Percentiles rank a stretch among this genome's conserved stretches.
Conservation (phyloP, 1,140 invertebrate genomes). For the Saccostrea cuccullata region DNA sequence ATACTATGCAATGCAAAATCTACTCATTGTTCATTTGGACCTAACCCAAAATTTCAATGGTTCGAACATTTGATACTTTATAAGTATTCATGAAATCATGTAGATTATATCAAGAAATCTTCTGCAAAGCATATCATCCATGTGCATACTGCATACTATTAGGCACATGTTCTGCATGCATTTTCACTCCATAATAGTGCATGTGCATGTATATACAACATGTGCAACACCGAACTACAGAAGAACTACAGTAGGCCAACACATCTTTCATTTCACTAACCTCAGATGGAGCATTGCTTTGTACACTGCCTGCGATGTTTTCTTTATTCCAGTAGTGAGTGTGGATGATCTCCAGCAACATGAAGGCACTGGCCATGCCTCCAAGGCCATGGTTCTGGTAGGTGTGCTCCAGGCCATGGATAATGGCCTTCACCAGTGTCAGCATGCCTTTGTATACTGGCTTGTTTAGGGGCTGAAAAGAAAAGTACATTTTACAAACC, state of each 20-base stretch:
- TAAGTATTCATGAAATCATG: no score
- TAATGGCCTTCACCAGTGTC: constrained; percentile 92
- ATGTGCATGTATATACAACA: no score
- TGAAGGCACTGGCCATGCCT: constrained; percentile 98
- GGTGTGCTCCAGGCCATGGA: constrained; percentile 93
- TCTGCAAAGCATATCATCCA: no score
- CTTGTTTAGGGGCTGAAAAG: constrained; percentile 71
- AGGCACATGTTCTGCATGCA: no score
- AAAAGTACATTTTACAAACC: not conserved
- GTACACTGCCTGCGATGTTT: constrained; percentile 81
- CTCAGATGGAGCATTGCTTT: constrained; percentile 73
- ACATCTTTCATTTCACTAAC: constrained; percentile 49
- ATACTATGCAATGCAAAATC: not conserved
- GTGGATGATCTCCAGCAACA: constrained; percentile 97
- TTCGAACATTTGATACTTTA: no score
- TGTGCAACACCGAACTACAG: no score
- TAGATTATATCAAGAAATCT: no score
- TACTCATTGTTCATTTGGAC: not conserved
- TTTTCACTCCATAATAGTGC: no score
- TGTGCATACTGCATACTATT: no score
- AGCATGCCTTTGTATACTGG: constrained; percentile 97
- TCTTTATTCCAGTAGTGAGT: constrained; percentile 99
- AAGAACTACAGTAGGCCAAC: no score
- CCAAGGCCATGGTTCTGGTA: constrained; percentile 96
- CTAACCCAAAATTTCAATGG: not conserved